Evolutionary conservation across 2,113 vertebrate genomes (phyloP).

Genomic region (Phalacrocorax aristotelis): DNA sequence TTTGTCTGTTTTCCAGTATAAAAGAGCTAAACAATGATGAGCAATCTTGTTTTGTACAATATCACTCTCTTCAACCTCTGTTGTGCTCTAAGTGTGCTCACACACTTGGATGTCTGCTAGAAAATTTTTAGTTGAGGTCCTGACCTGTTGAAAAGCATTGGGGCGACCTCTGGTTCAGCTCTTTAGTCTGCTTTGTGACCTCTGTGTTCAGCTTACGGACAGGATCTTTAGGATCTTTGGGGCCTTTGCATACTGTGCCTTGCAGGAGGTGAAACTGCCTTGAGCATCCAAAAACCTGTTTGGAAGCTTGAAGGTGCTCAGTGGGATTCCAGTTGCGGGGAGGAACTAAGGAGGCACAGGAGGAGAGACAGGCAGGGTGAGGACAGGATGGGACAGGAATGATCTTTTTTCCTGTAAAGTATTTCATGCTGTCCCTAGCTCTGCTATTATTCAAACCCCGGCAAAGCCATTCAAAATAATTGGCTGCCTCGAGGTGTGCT

Average conservation of each 20-base stretch:
- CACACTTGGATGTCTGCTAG: background rate
- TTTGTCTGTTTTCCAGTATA: background rate
- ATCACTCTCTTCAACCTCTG: background rate
- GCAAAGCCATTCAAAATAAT: background rate
- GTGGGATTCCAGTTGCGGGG: background rate
- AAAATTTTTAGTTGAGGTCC: background rate
- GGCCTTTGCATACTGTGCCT: background rate
- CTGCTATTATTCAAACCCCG: background rate
- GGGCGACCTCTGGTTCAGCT: background rate
- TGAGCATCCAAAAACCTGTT: rapidly evolving
- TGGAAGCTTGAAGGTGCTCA: background rate
- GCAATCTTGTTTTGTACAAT: background rate
- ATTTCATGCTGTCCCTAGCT: background rate
- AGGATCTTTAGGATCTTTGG: background rate
- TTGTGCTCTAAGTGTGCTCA: background rate
- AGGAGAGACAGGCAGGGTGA: background rate
- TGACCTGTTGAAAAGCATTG: background rate
- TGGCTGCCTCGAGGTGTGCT: background rate
- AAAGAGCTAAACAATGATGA: background rate
- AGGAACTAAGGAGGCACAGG: background rate
- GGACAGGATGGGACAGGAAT: background rate
- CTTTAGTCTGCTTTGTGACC: background rate
- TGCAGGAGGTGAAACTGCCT: background rate
- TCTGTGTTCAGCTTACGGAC: background rate
- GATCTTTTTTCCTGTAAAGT: background rate